Conservation (phyloP, 2,888 invertebrate species). For the Torymus auratus region DNA sequence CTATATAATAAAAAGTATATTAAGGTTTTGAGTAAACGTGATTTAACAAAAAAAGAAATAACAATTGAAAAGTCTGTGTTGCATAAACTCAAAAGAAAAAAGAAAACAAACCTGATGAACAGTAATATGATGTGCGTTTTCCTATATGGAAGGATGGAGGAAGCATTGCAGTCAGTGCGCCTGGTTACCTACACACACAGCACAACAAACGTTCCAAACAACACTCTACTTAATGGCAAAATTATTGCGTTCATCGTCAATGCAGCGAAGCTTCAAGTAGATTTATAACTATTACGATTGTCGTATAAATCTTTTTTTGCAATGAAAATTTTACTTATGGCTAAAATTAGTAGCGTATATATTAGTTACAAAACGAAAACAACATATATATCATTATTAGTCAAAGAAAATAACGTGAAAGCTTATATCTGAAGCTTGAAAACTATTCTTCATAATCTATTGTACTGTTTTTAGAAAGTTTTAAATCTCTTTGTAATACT, state of each 20-base stretch:
- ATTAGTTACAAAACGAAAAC: not conserved
- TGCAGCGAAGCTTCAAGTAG: conserved; percentile 43
- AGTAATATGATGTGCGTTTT: conserved; percentile 71
- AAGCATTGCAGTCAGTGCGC: conserved; percentile 74
- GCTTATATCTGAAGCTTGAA: no score
- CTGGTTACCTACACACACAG: conserved; percentile 75
- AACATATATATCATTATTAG: no score
- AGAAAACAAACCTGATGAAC: conserved; percentile 75
- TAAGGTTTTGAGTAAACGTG: conserved; percentile 65
- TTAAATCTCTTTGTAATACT: no score
- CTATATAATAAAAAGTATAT: no score
- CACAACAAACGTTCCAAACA: conserved; percentile 73
- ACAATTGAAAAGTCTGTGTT: conserved; percentile 59
- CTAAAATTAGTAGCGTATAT: conserved; percentile 19
- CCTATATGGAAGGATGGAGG: conserved; percentile 71
- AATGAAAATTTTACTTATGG: conserved; percentile 19
- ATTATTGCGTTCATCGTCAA: conserved; percentile 55
- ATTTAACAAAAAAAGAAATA: conserved; percentile 62
- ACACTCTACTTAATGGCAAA: conserved; percentile 67
- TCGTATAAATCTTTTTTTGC: conserved; percentile 26
- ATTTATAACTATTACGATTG: conserved; percentile 14
- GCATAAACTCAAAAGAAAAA: conserved; percentile 57
- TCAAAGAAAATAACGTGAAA: no score
- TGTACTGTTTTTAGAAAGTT: no score
- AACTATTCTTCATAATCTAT: no score